phyloP scores from a whole-genome alignment of 2,888 invertebrate genomes.

The Drosophila ezoana region DNA sequence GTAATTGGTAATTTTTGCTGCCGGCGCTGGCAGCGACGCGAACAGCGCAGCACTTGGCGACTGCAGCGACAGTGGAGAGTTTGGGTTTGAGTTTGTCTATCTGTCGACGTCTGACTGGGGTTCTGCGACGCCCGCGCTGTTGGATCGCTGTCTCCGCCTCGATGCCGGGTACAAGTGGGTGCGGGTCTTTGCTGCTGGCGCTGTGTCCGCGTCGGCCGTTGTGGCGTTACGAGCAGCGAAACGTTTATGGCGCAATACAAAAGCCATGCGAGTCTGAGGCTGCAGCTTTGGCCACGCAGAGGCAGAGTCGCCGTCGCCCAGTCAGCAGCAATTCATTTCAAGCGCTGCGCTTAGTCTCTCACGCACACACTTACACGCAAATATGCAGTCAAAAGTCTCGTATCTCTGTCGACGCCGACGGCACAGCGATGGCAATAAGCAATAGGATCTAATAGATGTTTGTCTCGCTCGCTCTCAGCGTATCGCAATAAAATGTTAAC shows the following conservation, averaged over 20 bases:
- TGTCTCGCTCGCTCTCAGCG: conserved; percentile 60
- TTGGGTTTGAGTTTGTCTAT: conserved; percentile 46
- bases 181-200: conserved; percentile 55
- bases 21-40: conserved; percentile 59
- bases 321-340: conserved; percentile 80
- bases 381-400: conserved; percentile 59
- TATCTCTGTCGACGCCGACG: conserved; percentile 53
- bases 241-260: conserved; percentile 85
- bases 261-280: conserved; percentile 83
- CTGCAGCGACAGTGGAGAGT: conserved; percentile 57
- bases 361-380: conserved; percentile 37
- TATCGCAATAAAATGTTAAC: conserved; percentile 49
- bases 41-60: conserved; percentile 55
- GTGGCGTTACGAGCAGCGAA: conserved; percentile 85
- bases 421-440: conserved; percentile 71
- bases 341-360: conserved; percentile 66
- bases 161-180: conserved; percentile 55
- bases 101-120: conserved; percentile 33
- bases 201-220: conserved; percentile 84
- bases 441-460: conserved; percentile 61
- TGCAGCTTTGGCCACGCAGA: conserved; percentile 73
- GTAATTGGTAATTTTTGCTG: conserved; percentile 85
- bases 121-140: conserved; percentile 31
- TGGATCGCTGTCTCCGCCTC: conserved; percentile 52
- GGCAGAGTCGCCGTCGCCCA: conserved; percentile 63